Conservation (phyloP, 2,888 invertebrate species). For the Platerodrilus igneus region DNA sequence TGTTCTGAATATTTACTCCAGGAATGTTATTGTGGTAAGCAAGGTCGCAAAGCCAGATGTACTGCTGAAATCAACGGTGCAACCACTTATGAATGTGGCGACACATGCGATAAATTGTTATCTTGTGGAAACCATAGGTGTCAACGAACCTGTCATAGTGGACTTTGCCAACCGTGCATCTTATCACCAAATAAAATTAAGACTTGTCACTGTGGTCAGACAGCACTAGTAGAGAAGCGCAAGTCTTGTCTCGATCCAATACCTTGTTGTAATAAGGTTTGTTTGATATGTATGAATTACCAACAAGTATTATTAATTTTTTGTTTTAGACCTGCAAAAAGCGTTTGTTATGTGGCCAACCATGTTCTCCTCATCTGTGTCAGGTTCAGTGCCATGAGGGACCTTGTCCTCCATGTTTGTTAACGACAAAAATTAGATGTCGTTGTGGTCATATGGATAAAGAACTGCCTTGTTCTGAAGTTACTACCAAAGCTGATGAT, state of each 20-base stretch:
- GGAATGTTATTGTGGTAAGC: constrained; percentile 69
- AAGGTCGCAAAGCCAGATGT: constrained; percentile 59
- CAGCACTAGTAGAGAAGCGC: constrained; percentile 50
- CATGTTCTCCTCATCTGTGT: constrained; percentile 64
- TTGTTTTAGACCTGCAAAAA: constrained; percentile 55
- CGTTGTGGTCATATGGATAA: constrained; percentile 83
- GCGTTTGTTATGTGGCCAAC: constrained; percentile 64
- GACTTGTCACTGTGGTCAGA: constrained; percentile 75
- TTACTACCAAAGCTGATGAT: constrained; percentile 66
- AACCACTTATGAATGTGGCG: constrained; percentile 57
- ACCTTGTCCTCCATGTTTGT: constrained; percentile 72
- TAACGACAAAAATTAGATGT: constrained; percentile 71
- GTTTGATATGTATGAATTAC: not conserved
- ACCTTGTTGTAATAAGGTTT: constrained; percentile 67
- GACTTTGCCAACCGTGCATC: constrained; percentile 61
- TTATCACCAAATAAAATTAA: constrained; percentile 58
- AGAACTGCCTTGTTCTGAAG: constrained; percentile 70
- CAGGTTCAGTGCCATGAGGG: constrained; percentile 64
- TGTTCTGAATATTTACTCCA: constrained; percentile 67
- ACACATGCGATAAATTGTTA: constrained; percentile 57
- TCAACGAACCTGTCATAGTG: constrained; percentile 62
- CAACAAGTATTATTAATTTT: not conserved
- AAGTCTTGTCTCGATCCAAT: constrained; percentile 74
- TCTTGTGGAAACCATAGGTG: constrained; percentile 70
- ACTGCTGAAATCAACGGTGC: constrained; percentile 51